phyloP scores from a whole-genome alignment of 2,888 invertebrate species.

The Luffia ferchaultella region DNA sequence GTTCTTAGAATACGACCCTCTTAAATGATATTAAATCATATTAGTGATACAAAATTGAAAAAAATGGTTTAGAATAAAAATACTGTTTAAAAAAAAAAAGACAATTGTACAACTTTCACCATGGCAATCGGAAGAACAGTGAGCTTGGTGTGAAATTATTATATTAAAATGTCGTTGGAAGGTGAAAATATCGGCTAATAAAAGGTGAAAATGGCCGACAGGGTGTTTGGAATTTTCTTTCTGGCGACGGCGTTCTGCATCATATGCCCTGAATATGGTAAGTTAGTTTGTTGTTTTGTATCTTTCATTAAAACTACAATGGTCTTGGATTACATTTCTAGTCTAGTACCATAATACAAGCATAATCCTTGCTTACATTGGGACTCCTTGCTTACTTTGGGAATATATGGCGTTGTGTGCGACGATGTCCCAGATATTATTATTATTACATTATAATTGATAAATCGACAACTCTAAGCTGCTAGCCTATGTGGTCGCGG shows the following conservation, averaged over 20 bases:
- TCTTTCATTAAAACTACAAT: no score
- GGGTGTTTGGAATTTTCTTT: constrained; percentile 41
- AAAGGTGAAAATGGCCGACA: constrained; percentile 48
- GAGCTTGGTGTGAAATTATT: constrained; percentile 33
- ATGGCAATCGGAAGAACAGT: constrained; percentile 10
- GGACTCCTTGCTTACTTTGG: no score
- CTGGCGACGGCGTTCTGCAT: constrained; percentile 54
- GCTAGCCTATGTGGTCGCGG: no score
- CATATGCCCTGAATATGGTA: constrained; percentile 57
- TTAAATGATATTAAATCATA: not conserved
- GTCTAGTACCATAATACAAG: no score
- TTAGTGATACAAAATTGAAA: not conserved
- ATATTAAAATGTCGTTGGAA: constrained; percentile 51
- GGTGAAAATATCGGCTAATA: constrained; percentile 49
- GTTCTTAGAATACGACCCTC: not conserved
- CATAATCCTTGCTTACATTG: no score
- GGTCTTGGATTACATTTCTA: no score
- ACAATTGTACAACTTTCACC: constrained; percentile 29
- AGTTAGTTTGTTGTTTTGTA: no score
- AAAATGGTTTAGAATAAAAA: not conserved
- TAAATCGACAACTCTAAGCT: no score
- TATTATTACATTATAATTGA: no score
- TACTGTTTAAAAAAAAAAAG: constrained; percentile 17
- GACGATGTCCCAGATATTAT: no score
- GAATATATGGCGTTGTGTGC: no score